Evolutionary conservation across 2,113 vertebrate species (phyloP), one percentile per base, ranked within the genome.

Genomic region (Heteronetta atricapilla): DNA sequence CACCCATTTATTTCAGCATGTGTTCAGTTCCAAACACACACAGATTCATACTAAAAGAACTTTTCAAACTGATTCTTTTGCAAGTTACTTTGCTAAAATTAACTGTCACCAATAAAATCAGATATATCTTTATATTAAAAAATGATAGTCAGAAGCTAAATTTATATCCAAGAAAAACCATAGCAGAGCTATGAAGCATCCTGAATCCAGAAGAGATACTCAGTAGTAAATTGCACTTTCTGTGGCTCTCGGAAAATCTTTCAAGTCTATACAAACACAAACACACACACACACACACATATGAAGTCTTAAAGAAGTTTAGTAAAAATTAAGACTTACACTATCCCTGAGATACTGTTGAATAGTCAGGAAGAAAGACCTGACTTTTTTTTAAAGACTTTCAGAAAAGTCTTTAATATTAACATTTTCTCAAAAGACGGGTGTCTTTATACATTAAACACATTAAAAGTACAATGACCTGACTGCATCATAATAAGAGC

Each of bases 111-210:
- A 58, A 3, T 3, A 25, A 1, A 67, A 15, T 21, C 18, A 40
- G 69, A 82, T 48, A 89, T 86, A 21, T 46, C 46, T 46, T 46
- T 46, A 46, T 21, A 46, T 21, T 21, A 46, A 46, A 46, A 46
- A 46, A 46, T 16, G 6, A 56, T 69, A 52, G 5, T 50, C 34
- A 46, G 38, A 36, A 0, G 0, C 10, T 72, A 53, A 19, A 3
- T 82, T 78, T 38, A 42, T 3, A 19, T 52, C 15, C 28, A 86
- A 84, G 38, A 77, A 93, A 82, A 83, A 3, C 20, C 14, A 22
- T 20, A 36, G 59, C 14, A 8, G 18, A 48, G 44, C 11, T 53
- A 6, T 56, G 33, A 7, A 69, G 2, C 48, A 42, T 58, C 69
- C 60, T 72, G 52, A 73, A 29, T 44, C n/a, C 52, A 70, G 64